Conservation (phyloP, 2,888 invertebrate species). For the Cyaniris semiargus region DNA sequence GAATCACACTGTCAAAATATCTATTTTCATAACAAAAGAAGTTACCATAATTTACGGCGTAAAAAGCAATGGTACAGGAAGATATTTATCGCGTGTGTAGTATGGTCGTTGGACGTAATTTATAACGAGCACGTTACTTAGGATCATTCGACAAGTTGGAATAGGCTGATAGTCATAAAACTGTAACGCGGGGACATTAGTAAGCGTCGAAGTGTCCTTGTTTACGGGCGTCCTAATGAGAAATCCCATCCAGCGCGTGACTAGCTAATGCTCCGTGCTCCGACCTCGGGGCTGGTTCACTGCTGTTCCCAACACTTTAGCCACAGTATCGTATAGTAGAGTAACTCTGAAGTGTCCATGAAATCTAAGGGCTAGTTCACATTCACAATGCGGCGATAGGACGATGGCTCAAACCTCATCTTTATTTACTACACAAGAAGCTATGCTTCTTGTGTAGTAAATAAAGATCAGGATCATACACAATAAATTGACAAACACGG, state of each 20-base stretch:
- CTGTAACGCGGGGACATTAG: slow-evolving; percentile 67
- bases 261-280: slow-evolving; percentile 54
- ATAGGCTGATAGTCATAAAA: slow-evolving; percentile 65
- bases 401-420: not conserved
- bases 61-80: not conserved
- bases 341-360: not conserved
- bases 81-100: slow-evolving; percentile 7
- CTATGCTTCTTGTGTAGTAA: too few relatives aligned
- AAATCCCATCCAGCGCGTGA: slow-evolving; percentile 62
- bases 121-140: slow-evolving; percentile 50
- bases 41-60: slow-evolving; percentile 15
- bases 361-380: not conserved
- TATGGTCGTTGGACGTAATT: slow-evolving; percentile 40
- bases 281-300: slow-evolving; percentile 46
- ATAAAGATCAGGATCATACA: too few relatives aligned
- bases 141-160: slow-evolving; percentile 53
- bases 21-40: slow-evolving; percentile 10
- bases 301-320: slow-evolving; percentile 35
- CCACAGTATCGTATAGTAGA: not conserved
- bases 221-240: slow-evolving; percentile 73
- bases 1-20: slow-evolving; percentile 13
- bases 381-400: not conserved
- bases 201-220: slow-evolving; percentile 68
- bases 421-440: not conserved
- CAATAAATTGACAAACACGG: not conserved